Base-by-base conservation (phyloP, 2,888 invertebrate species). In the Brenthis ino region DNA sequence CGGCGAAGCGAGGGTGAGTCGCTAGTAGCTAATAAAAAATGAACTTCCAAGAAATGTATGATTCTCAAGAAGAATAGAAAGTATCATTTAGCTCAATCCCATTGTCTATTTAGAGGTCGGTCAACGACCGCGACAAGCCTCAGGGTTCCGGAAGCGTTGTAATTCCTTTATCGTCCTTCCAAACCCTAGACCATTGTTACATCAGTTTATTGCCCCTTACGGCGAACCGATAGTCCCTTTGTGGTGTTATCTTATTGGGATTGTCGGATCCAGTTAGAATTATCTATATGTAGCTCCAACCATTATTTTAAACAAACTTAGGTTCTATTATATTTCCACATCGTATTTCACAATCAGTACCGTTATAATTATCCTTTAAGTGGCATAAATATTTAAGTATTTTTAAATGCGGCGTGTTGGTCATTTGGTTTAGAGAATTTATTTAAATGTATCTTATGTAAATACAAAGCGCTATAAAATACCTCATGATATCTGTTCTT, bases 61-160 rank as follows among this genome's bases (percentile, higher is more conserved):
- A 43, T 8, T 43, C 11, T 11, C 37, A 43, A 43, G 2, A 51
- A 51, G 24, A 20, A 55, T 56, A 57, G 65, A 68, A 70, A 66
- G 70, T 63, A 64, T 68, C 57, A 53, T 50, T 63, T 60, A 66
- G 60, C 50, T 63, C 64, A 68, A 64, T 70, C 64, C 68, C 72
- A 75, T 75, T 74, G 75, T 75, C 72, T 72, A 75, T 75, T 73
- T 58, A 74, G 73, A 76, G 77, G 75, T 76, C 76, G 75, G 75
- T 76, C 77, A 74, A 63, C 72, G 77, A 74, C 77, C 77, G 76
- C 65, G 65, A 60, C 64, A 68, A 57, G 60, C 68, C 73, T 70
- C 73, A 65, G 68, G 76, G 75, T 76, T 80, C 82, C 85, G 85
- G 85, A 83, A 85, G 79, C 79, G 79, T 83, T 85, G 86, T 86